Percentiles rank a stretch among this genome's conserved stretches.
phyloP scores from a whole-genome alignment of 2,797 vertebrate species.

The Scyliorhinus canicula region DNA sequence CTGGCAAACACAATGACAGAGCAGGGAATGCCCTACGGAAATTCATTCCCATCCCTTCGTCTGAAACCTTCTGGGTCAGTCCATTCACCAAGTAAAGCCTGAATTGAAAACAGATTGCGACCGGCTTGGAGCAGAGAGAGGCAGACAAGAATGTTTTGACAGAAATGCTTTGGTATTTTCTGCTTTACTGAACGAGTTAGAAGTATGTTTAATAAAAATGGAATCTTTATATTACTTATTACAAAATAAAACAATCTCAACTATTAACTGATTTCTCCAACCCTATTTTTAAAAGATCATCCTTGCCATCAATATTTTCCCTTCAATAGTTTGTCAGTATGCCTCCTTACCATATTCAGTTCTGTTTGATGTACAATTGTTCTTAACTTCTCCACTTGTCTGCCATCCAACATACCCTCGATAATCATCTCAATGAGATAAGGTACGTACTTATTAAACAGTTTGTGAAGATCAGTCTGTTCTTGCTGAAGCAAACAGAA shows the following conservation, averaged over 20 bases:
- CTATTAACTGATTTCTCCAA: neutral
- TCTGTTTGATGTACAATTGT: constrained; percentile 86
- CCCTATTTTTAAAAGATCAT: neutral
- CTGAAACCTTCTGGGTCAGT: neutral
- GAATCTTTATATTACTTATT: neutral
- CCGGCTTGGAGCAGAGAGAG: neutral
- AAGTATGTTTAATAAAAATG: neutral
- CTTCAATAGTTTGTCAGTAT: neutral
- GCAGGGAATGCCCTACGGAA: neutral
- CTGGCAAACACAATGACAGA: neutral
- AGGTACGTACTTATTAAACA: constrained; percentile 88
- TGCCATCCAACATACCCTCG: constrained; percentile 77
- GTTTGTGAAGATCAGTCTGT: constrained; percentile 56
- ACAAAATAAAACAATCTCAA: neutral
- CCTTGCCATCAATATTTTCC: neutral
- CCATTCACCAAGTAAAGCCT: neutral
- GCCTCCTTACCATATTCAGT: constrained; percentile 81
- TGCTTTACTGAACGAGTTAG: neutral
- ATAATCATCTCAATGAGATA: constrained; percentile 76
- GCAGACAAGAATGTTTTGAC: neutral
- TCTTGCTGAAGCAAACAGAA: constrained; percentile 56
- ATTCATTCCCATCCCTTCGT: no score
- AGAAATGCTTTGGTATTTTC: neutral
- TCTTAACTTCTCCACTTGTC: constrained; percentile 72
- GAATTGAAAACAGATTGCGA: neutral